These are phyloP conservation scores for Trematocara marginatum DNA, from an alignment of 2,113 vertebrate species.

Conservation along the genomic window DNA sequence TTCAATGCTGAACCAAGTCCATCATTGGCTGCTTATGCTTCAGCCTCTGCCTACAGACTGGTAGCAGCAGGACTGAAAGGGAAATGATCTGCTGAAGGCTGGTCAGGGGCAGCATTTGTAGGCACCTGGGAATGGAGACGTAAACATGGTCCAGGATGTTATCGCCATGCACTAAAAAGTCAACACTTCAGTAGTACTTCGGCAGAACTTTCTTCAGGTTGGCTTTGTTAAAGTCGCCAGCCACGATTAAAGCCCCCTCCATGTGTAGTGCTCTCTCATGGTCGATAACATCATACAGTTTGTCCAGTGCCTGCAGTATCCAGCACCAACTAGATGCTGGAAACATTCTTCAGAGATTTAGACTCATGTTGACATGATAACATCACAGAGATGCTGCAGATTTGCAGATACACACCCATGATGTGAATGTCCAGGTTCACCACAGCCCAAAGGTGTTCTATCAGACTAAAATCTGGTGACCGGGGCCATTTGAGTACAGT, in stretches of 20 bases:
- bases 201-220: neutral
- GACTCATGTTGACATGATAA: neutral
- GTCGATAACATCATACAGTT: neutral
- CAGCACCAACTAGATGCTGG: neutral
- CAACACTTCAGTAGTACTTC: neutral
- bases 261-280: neutral
- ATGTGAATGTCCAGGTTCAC: neutral
- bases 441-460: neutral
- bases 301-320: neutral
- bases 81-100: neutral
- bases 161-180: neutral
- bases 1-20: neutral
- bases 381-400: neutral
- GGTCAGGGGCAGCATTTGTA: neutral
- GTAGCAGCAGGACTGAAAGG: neutral
- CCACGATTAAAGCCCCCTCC: neutral
- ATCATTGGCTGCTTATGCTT: neutral
- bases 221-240: neutral
- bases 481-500: neutral
- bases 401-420: neutral
- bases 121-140: neutral
- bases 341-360: neutral
- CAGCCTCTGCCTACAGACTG: neutral
- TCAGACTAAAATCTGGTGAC: neutral
- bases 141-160: neutral